Evolutionary conservation across 2,888 invertebrate species (phyloP).

Genomic region (Charanyca ferruginea): DNA sequence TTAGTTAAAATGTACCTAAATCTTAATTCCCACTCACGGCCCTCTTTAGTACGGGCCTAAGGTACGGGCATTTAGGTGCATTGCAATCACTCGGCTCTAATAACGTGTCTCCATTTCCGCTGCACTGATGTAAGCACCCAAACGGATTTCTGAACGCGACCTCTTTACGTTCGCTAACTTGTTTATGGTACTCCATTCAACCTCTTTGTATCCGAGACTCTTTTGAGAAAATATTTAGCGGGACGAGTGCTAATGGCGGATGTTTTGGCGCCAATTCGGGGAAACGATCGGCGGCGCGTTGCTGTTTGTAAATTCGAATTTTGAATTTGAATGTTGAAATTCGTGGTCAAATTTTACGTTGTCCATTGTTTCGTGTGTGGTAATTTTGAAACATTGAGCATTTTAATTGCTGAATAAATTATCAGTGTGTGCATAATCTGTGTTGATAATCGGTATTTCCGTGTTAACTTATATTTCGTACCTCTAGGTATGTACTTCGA

Average conservation of each 20-base stretch:
- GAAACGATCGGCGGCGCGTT: constrained; percentile 64
- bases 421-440: constrained; percentile 4
- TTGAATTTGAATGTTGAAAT: constrained; percentile 29
- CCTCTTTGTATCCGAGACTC: constrained; percentile 59
- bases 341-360: neutral
- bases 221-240: constrained; percentile 62
- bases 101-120: constrained; percentile 68
- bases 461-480: too few relatives aligned
- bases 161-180: constrained; percentile 65
- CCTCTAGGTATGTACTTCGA: neutral
- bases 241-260: constrained; percentile 56
- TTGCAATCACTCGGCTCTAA: constrained; percentile 62
- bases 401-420: neutral
- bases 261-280: constrained; percentile 60
- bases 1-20: constrained; percentile 21
- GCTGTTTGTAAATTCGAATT: constrained; percentile 34
- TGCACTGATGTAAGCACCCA: constrained; percentile 67
- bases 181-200: constrained; percentile 63
- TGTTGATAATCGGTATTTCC: too few relatives aligned
- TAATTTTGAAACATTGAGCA: neutral
- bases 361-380: neutral
- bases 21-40: neutral
- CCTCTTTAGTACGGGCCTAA: constrained; percentile 40
- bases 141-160: constrained; percentile 63
- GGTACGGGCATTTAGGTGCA: constrained; percentile 51